Evolutionary conservation across 2,888 invertebrate species (phyloP), one percentile per base, ranked within the genome.

Genomic region (Choristoneura rosaceana): DNA sequence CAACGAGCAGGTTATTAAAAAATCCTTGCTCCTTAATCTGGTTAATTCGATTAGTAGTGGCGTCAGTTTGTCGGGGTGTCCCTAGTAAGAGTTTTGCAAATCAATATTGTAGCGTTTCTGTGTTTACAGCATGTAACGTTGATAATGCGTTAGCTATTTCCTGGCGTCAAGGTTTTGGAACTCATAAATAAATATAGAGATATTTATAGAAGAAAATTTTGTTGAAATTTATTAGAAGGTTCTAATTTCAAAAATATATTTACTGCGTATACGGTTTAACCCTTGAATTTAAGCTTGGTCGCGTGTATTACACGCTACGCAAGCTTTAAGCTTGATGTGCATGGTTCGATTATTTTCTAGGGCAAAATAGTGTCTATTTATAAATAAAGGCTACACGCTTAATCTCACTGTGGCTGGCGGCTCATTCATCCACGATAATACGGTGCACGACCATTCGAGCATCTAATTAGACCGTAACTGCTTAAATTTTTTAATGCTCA

Each of bases 321-420:
- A 89, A 84, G 83, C 81, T 84, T 82, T 83, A 86, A 84, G 89
- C 90, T 87, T 90, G 82, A 88, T 89, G 58, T 52, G 80, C 81
- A 90, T 90, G 93, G 90, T 90, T 82, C 83, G 85, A 78, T 93
- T 87, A 90, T 86, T 91, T 92, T 92, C 86, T 93, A 89, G 93
- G 92, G 84, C 90, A 88, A 84, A 88, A 87, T 83, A 87, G 82
- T 81, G 71, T 84, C 91, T 93, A 93, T 90, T 89, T 88, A 90
- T 93, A 93, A 89, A 87, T 87, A 87, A 88, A 87, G 85, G 85
- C 85, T 87, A 85, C 85, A 90, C 87, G 89, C 86, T 88, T 89
- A 87, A 88, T 88, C 86, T 88, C 86, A 81, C 88, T 78, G 81
- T 82, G 83, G 83, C 84, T 60, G 69, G 71, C 61, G 87, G 84